phyloP scores from a whole-genome alignment of 2,797 vertebrate genomes.

The Sebastes umbrosus region DNA sequence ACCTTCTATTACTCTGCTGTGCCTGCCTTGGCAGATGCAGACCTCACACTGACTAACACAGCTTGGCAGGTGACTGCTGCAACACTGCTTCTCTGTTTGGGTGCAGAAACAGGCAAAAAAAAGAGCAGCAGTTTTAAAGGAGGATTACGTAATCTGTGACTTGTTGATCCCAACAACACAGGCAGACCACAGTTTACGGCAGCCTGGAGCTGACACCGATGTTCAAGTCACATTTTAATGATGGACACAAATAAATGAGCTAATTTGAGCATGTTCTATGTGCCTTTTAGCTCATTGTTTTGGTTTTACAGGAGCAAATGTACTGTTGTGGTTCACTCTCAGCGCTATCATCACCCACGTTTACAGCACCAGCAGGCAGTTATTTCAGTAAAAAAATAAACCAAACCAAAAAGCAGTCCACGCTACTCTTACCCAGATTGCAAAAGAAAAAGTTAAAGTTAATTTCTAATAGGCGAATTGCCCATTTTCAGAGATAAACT shows the following conservation, averaged over 20 bases:
- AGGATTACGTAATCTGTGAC: constrained; percentile 27
- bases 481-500: neutral
- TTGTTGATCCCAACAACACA: constrained; percentile 5
- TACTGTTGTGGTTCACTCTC: neutral
- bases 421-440: no score
- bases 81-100: constrained; percentile 15
- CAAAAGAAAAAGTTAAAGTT: no score
- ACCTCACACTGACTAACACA: constrained; percentile 72
- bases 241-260: neutral
- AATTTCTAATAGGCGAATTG: neutral
- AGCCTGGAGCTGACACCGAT: neutral
- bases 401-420: neutral
- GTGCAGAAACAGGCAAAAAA: constrained; percentile 1
- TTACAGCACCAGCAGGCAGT: neutral
- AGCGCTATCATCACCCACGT: no score
- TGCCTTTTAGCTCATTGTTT: neutral
- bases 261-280: neutral
- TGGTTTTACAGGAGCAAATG: neutral
- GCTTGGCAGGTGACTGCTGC: constrained; percentile 64
- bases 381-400: no score
- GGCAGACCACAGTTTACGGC: neutral
- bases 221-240: neutral
- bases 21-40: constrained; percentile 66
- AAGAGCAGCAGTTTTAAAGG: constrained; percentile 4
- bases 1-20: constrained; percentile 69